Evolutionary conservation across 2,797 vertebrate species (phyloP).

Genomic region (Triplophysa yarkandensis): DNA sequence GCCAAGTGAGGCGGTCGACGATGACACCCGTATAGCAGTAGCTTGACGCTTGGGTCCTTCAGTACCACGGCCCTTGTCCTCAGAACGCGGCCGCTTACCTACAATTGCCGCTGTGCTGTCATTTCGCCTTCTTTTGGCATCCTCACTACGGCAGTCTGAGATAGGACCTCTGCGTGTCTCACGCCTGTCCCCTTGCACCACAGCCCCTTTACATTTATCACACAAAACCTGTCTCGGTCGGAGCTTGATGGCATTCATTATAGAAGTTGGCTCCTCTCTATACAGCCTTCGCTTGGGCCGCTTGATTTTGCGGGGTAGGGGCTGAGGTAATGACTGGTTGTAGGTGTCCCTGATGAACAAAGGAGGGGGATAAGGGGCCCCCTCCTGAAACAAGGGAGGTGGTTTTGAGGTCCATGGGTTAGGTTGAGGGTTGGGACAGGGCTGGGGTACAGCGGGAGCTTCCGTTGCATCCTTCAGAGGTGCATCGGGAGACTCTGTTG

Average conservation of each 20-base stretch:
- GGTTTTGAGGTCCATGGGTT: slow-evolving; percentile 87
- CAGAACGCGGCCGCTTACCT: slow-evolving; percentile 86
- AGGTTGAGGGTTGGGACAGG: slow-evolving; percentile 61
- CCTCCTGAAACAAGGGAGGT: slow-evolving; percentile 94
- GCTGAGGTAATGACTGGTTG: slow-evolving; percentile 98
- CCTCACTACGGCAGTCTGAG: slow-evolving; percentile 83
- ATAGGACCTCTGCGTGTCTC: slow-evolving; percentile 83
- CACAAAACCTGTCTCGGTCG: slow-evolving; percentile 96
- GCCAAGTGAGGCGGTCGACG: slow-evolving; percentile 64
- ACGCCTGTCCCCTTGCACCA: slow-evolving; percentile 83
- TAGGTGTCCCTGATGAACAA: slow-evolving; percentile 99
- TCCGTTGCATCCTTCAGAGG: slow-evolving; percentile 47
- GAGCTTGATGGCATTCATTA: slow-evolving; percentile 97
- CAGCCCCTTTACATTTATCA: slow-evolving; percentile 94
- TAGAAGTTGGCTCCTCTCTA: slow-evolving; percentile 95
- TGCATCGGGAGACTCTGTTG: slow-evolving; percentile 41
- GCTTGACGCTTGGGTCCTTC: slow-evolving; percentile 80
- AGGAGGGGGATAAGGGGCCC: slow-evolving; percentile 94
- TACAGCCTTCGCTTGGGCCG: slow-evolving; percentile 93
- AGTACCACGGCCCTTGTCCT: slow-evolving; percentile 78
- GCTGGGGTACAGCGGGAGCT: slow-evolving; percentile 37
- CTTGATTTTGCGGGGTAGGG: slow-evolving; percentile 94
- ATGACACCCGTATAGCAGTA: slow-evolving; percentile 80
- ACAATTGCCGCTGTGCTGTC: slow-evolving; percentile 77
- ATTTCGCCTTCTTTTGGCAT: slow-evolving; percentile 82